A percentile compares a stretch with the other conserved stretches of the same genome.
These are phyloP conservation scores for Metaphire vulgaris DNA, from an alignment of 1,140 invertebrate species.

Conservation along the genomic window DNA sequence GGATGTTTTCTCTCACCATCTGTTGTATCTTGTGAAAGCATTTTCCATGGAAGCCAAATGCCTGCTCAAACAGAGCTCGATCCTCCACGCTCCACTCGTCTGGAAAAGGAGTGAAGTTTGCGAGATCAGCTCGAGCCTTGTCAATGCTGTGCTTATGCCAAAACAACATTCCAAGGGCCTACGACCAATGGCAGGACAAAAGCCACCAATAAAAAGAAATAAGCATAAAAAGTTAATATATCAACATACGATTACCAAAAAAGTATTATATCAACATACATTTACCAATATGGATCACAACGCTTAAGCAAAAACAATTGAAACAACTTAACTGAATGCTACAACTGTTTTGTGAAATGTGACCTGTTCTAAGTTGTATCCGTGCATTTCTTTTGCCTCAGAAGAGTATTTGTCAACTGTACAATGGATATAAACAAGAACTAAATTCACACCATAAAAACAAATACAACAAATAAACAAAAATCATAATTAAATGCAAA, in stretches of 20 bases:
- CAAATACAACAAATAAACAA: not conserved
- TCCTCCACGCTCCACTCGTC: conserved; percentile 98
- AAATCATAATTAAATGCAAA: not conserved
- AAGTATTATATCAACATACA: not conserved
- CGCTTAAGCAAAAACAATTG: not conserved
- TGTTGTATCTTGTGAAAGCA: conserved; percentile 92
- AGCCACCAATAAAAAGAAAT: not conserved
- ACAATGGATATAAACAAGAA: too few relatives aligned
- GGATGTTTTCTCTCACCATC: conserved; percentile 68
- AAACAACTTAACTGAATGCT: not conserved
- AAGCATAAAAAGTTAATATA: not conserved
- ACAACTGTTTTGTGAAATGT: not conserved
- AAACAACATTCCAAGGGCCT: conserved; percentile 89
- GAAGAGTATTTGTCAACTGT: conserved; percentile 89
- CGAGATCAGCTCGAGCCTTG: conserved; percentile 80
- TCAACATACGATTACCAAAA: not conserved
- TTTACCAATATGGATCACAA: not conserved
- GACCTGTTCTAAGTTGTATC: conserved; percentile 88
- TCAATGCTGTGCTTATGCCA: conserved; percentile 97
- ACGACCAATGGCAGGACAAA: conserved; percentile 15
- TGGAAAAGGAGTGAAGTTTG: conserved; percentile 94
- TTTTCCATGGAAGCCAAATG: conserved; percentile 96
- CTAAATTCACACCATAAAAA: conserved; percentile 24
- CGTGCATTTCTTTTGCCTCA: conserved; percentile 94
- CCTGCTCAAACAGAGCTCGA: conserved; percentile 95